These are phyloP conservation scores for Gephyroberyx darwinii DNA, from an alignment of 2,797 vertebrate species.

Conservation along the genomic window DNA sequence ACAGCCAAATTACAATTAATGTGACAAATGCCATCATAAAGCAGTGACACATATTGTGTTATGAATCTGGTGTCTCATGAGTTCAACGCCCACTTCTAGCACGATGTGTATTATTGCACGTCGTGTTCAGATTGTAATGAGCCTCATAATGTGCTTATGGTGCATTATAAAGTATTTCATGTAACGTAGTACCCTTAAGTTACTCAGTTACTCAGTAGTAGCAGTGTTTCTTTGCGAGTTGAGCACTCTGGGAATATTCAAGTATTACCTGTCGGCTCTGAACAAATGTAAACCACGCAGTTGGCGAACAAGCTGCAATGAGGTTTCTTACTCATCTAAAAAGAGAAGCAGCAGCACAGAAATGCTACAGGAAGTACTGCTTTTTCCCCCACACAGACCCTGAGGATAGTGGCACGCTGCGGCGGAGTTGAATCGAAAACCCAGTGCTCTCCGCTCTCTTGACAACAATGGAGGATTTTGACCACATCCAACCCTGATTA, in stretches of 20 bases:
- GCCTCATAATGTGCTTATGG: not conserved
- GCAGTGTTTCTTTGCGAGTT: not conserved
- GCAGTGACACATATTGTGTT: not conserved
- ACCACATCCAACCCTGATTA: constrained; percentile 19
- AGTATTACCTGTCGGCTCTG: constrained; percentile 16
- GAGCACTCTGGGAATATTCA: constrained; percentile 18
- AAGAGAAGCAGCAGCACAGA: not conserved
- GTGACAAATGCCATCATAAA: not conserved
- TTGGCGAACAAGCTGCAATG: not conserved
- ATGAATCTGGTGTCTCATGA: not conserved
- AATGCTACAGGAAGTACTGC: not conserved
- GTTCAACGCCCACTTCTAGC: not conserved
- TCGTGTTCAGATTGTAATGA: not conserved
- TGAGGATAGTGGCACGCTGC: constrained; percentile 1
- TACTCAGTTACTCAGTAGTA: not conserved
- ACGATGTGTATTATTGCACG: no score
- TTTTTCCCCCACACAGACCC: not conserved
- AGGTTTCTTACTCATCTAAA: not conserved
- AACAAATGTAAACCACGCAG: constrained; percentile 9
- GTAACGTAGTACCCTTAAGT: not conserved
- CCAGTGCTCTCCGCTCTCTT: not conserved
- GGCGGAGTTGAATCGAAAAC: not conserved
- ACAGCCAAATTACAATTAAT: not conserved
- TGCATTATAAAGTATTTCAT: not conserved
- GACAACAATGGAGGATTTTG: not conserved